These are phyloP conservation scores for Hymenopus coronatus DNA, from an alignment of 2,888 invertebrate genomes.

Conservation along the genomic window DNA sequence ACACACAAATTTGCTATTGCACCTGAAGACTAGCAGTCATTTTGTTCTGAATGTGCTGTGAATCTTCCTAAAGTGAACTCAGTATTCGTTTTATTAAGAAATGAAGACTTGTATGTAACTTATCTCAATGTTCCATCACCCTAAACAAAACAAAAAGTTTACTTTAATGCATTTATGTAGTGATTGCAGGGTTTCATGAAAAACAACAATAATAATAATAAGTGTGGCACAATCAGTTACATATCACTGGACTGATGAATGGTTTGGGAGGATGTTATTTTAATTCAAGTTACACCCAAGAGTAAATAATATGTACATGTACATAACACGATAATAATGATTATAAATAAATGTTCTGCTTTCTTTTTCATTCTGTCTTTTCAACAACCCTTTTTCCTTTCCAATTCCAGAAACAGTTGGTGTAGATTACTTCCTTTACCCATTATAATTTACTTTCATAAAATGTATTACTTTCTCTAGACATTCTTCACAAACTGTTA, in stretches of 20 bases:
- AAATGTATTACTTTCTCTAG: background rate
- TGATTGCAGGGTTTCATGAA: background rate
- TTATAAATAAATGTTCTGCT: constrained; percentile 36
- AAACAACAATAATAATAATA: constrained; percentile 13
- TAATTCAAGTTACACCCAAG: constrained; percentile 10
- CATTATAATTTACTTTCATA: background rate
- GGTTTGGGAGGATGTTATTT: background rate
- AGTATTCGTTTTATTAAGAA: background rate
- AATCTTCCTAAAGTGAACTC: background rate
- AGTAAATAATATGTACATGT: constrained; percentile 27
- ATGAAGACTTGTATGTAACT: background rate
- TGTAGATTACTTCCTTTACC: background rate
- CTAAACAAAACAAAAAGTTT: background rate
- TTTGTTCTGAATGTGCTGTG: background rate
- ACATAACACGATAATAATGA: constrained; percentile 25
- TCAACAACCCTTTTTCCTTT: background rate
- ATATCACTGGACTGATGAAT: constrained; percentile 27
- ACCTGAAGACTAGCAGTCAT: background rate
- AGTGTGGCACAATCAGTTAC: constrained; percentile 35
- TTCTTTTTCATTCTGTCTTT: constrained; percentile 24
- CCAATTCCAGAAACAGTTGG: background rate
- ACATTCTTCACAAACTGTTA: too few species aligned
- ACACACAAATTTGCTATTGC: background rate
- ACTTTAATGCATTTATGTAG: background rate
- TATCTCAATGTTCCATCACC: background rate